Percentiles rank a stretch among this genome's conserved stretches.
phyloP scores from a whole-genome alignment of 2,113 vertebrate genomes.

The Myotis davidii region DNA sequence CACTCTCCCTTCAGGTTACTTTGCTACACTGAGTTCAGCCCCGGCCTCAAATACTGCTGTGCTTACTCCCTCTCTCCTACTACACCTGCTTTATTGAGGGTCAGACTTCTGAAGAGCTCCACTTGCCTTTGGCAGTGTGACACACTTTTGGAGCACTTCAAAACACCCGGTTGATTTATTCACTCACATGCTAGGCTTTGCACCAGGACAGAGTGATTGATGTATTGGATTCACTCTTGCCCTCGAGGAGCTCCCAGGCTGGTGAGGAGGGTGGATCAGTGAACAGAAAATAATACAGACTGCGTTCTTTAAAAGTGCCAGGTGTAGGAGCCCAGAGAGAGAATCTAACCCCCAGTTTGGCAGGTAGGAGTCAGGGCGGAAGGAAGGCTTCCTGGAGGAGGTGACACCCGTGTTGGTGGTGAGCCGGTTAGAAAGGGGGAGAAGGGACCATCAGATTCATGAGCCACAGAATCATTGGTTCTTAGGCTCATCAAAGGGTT shows the following conservation, averaged over 20 bases:
- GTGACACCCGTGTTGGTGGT: not conserved
- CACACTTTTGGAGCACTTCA: not conserved
- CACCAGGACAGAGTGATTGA: not conserved
- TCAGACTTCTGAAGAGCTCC: not conserved
- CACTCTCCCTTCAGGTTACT: not conserved
- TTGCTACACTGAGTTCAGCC: not conserved
- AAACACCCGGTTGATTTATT: not conserved
- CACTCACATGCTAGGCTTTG: not conserved
- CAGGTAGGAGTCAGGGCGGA: too few relatives aligned
- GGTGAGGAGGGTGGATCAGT: not conserved
- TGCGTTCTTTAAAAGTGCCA: constrained; percentile 16
- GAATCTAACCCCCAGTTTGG: not conserved
- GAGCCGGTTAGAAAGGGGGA: not conserved
- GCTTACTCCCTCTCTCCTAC: not conserved
- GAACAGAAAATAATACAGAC: not conserved
- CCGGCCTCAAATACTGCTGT: not conserved
- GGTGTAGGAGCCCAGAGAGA: not conserved
- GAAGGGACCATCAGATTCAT: not conserved
- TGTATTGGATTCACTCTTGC: not conserved
- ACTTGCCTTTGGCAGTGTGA: not conserved
- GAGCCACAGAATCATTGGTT: not conserved
- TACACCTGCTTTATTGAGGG: not conserved
- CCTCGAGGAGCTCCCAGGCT: not conserved
- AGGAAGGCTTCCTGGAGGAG: not conserved
- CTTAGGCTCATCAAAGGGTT: not conserved